phyloP scores from a whole-genome alignment of 1,140 invertebrate genomes.

The Scaptodrosophila lebanonensis region DNA sequence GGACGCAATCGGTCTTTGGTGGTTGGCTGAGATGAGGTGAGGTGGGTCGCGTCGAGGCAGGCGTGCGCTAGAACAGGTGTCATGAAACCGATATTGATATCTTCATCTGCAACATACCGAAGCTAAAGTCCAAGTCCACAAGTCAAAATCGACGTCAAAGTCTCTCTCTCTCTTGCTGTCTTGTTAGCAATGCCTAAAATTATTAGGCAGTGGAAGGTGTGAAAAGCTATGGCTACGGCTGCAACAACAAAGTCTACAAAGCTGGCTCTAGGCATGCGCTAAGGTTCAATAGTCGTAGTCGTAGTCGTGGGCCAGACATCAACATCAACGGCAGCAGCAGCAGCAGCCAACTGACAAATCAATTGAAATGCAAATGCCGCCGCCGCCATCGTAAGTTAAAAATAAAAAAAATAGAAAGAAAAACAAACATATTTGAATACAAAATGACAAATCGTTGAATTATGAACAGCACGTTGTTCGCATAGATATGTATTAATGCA shows the following conservation, averaged over 20 bases:
- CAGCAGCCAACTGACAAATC: conserved; percentile 33
- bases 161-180: too few relatives aligned
- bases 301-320: neutral
- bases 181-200: conserved; percentile 43
- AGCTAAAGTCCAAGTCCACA: neutral
- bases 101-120: conserved; percentile 35
- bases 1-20: conserved; percentile 9
- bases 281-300: conserved; percentile 57
- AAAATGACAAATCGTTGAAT: conserved; percentile 71
- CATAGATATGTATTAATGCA: too few relatives aligned
- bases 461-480: conserved; percentile 42
- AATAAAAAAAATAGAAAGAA: conserved; percentile 11
- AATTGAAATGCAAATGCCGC: conserved; percentile 65
- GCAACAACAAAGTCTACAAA: neutral
- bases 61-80: conserved; percentile 28
- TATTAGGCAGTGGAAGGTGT: conserved; percentile 52
- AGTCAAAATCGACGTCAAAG: too few relatives aligned
- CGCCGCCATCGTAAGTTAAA: conserved; percentile 28
- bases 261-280: conserved; percentile 51
- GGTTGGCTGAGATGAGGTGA: neutral
- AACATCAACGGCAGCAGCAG: too few relatives aligned
- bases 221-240: conserved; percentile 38
- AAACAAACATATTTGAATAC: conserved; percentile 64
- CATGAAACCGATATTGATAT: conserved; percentile 54
- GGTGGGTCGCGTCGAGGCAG: too few relatives aligned